These are phyloP conservation scores for Zaprionus camerounensis DNA, from an alignment of 1,140 invertebrate species.

Conservation along the genomic window DNA sequence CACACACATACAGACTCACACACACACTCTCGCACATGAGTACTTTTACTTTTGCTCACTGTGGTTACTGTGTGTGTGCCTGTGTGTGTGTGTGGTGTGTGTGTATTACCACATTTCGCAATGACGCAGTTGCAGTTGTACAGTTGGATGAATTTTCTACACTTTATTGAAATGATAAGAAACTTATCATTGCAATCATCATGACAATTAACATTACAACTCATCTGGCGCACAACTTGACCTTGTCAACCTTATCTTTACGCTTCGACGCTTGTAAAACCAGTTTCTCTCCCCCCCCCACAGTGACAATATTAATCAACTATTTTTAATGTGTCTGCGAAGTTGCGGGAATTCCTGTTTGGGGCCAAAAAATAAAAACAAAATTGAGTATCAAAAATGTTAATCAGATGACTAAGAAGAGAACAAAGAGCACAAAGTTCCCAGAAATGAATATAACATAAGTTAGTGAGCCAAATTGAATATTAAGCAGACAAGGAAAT, in stretches of 20 bases:
- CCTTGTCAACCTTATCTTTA: slow-evolving; percentile 8
- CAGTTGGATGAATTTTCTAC: neutral
- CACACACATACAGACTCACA: neutral
- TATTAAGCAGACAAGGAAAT: neutral
- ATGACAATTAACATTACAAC: neutral
- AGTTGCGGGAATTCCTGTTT: neutral
- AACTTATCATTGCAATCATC: slow-evolving; percentile 13
- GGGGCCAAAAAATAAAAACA: neutral
- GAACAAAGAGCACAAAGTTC: neutral
- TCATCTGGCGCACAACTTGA: slow-evolving; percentile 3
- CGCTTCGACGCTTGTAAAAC: slow-evolving; percentile 11
- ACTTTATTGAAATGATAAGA: neutral
- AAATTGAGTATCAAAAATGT: neutral
- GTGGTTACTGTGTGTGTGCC: slow-evolving; percentile 2
- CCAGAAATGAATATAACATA: neutral
- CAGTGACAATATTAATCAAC: slow-evolving; percentile 7
- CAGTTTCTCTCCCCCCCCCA: neutral
- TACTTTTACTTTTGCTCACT: slow-evolving; percentile 29
- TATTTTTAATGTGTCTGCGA: slow-evolving; percentile 3
- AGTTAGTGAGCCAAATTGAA: neutral
- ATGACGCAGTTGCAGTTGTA: slow-evolving; percentile 10
- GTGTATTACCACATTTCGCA: slow-evolving; percentile 15
- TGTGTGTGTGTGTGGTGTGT: neutral
- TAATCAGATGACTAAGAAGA: neutral
- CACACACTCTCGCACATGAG: neutral